Evolutionary conservation across 2,797 vertebrate genomes (phyloP).

Genomic region (Galaxias olidus): DNA sequence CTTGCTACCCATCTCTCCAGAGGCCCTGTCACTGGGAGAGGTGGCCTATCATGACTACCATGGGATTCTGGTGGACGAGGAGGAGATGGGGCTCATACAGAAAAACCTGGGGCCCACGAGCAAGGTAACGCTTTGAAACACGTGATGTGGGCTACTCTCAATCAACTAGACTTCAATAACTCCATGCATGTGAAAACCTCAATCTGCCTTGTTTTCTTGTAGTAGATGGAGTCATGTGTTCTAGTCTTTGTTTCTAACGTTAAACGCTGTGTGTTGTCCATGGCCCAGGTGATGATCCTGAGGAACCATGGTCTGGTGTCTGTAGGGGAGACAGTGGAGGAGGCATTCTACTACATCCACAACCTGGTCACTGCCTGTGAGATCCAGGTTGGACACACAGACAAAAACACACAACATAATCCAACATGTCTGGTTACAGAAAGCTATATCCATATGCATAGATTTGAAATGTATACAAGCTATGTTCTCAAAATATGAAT

Average conservation of each 20-base stretch:
- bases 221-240: too few relatives aligned
- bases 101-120: conserved; percentile 90
- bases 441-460: too few relatives aligned
- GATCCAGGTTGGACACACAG: conserved; percentile 87
- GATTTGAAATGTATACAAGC: too few relatives aligned
- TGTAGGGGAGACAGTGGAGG: conserved; percentile 93
- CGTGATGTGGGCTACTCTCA: background rate
- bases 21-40: conserved; percentile 91
- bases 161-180: too few relatives aligned
- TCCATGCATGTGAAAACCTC: too few relatives aligned
- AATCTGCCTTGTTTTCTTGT: too few relatives aligned
- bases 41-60: conserved; percentile 96
- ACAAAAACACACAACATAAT: conserved; percentile 1
- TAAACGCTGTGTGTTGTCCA: background rate
- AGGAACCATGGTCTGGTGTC: conserved; percentile 94
- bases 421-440: too few relatives aligned
- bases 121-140: conserved; percentile 81
- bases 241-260: too few relatives aligned
- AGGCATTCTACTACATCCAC: conserved; percentile 96
- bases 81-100: conserved; percentile 88
- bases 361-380: conserved; percentile 95
- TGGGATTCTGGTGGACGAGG: conserved; percentile 91
- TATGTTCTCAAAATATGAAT: background rate
- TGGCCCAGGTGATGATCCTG: conserved; percentile 88
- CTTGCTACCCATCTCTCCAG: conserved; percentile 92